Conservation (phyloP, 2,888 invertebrate species). For the Notocelia uddmanniana region DNA sequence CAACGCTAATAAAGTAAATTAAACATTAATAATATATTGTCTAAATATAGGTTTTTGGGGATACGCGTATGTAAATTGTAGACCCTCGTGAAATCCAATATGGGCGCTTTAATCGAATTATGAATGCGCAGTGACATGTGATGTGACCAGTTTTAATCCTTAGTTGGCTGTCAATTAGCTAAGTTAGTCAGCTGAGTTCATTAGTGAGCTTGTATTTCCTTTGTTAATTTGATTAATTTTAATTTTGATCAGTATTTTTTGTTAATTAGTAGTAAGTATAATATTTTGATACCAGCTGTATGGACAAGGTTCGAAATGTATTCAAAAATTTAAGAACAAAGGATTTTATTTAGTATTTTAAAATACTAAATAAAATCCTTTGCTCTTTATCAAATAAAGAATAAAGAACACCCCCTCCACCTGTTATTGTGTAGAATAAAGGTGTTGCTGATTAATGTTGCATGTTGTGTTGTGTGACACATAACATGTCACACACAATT, state of each 20-base stretch:
- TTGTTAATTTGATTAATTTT: not conserved
- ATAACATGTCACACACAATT: too few species aligned
- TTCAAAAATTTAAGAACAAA: not conserved
- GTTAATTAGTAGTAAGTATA: not conserved
- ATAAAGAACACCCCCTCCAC: too few species aligned
- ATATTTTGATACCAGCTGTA: not conserved
- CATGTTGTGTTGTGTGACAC: too few species aligned
- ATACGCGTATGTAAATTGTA: conserved; percentile 74
- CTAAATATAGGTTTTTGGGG: conserved; percentile 77
- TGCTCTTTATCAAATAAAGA: too few species aligned
- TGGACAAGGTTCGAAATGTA: not conserved
- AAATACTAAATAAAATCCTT: too few species aligned
- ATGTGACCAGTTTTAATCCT: conserved; percentile 45
- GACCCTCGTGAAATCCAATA: conserved; percentile 67
- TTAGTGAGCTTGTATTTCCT: conserved; percentile 31
- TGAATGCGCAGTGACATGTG: conserved; percentile 56
- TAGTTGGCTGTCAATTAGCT: conserved; percentile 35
- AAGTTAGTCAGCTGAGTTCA: conserved; percentile 28
- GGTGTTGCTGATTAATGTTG: too few species aligned
- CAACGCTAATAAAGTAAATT: conserved; percentile 84
- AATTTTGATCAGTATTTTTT: not conserved
- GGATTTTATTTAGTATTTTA: too few species aligned
- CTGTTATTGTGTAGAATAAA: too few species aligned
- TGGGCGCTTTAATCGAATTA: conserved; percentile 64
- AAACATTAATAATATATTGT: conserved; percentile 85